phyloP scores from a whole-genome alignment of 2,113 vertebrate species.

The Uropsilus gracilis region DNA sequence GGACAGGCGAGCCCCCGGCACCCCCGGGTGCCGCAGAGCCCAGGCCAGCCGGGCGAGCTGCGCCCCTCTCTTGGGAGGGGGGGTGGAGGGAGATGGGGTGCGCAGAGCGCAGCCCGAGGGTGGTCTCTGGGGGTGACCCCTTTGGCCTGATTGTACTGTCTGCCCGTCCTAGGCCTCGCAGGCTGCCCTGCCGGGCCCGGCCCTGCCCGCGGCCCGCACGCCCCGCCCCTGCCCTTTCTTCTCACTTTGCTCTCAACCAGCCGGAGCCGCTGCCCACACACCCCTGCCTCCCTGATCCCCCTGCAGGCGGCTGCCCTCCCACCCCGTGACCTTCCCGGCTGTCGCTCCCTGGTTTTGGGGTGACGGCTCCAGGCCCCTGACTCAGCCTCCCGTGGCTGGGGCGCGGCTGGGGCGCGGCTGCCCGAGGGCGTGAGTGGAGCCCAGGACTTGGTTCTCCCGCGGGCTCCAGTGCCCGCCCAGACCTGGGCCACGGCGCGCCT shows the following conservation, averaged over 20 bases:
- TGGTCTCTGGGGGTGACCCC: background rate
- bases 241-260: background rate
- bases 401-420: no score
- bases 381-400: fast-evolving
- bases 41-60: background rate
- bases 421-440: no score
- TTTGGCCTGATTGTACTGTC: background rate
- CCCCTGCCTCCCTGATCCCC: no score
- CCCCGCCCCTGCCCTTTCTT: no score
- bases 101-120: fast-evolving
- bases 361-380: fast-evolving
- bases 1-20: fast-evolving
- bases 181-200: no score
- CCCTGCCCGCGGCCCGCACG: no score
- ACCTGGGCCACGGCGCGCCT: no score
- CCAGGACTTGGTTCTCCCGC: no score
- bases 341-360: no score
- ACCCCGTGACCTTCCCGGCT: background rate
- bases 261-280: no score
- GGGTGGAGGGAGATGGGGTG: background rate
- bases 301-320: no score
- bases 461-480: no score
- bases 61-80: background rate
- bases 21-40: fast-evolving
- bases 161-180: fast-evolving